These are phyloP conservation scores for Thamnaconus septentrionalis DNA, from an alignment of 2,113 vertebrate genomes.

Conservation along the genomic window DNA sequence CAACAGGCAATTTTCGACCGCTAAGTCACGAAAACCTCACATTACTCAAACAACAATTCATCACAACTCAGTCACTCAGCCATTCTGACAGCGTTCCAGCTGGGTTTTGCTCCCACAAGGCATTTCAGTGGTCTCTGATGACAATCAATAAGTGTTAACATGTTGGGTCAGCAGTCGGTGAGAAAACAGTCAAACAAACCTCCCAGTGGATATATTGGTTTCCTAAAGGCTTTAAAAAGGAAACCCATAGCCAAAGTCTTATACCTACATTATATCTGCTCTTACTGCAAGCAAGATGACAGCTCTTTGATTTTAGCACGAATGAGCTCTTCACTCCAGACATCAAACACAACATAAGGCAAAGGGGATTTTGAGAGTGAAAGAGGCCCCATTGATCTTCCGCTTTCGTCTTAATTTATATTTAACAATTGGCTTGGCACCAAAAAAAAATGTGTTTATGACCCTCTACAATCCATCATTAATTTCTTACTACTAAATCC, in stretches of 20 bases:
- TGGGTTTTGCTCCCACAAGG: not conserved
- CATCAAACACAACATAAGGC: conserved; percentile 79
- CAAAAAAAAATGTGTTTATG: conserved; percentile 69
- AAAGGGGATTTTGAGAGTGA: conserved; percentile 71
- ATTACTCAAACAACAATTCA: too few species aligned
- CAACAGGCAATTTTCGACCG: too few species aligned
- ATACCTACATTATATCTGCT: conserved; percentile 63
- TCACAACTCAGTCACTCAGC: too few species aligned
- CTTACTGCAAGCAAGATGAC: conserved; percentile 62
- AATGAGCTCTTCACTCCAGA: conserved; percentile 66
- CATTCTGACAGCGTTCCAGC: not conserved
- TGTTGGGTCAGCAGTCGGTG: conserved; percentile 24
- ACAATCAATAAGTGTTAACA: conserved; percentile 18
- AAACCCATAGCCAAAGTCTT: conserved; percentile 44
- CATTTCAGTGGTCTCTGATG: conserved; percentile 5
- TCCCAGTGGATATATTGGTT: conserved; percentile 14
- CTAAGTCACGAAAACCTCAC: too few species aligned
- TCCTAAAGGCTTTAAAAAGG: conserved; percentile 42
- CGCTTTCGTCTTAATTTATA: conserved; percentile 78
- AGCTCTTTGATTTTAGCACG: conserved; percentile 73
- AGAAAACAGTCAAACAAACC: conserved; percentile 30
- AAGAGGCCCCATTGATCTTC: conserved; percentile 72
- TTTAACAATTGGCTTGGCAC: conserved; percentile 74
- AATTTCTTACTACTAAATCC: conserved; percentile 68
- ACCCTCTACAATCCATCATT: conserved; percentile 70